phyloP scores from a whole-genome alignment of 2,113 vertebrate genomes.

The Festucalex cinctus region DNA sequence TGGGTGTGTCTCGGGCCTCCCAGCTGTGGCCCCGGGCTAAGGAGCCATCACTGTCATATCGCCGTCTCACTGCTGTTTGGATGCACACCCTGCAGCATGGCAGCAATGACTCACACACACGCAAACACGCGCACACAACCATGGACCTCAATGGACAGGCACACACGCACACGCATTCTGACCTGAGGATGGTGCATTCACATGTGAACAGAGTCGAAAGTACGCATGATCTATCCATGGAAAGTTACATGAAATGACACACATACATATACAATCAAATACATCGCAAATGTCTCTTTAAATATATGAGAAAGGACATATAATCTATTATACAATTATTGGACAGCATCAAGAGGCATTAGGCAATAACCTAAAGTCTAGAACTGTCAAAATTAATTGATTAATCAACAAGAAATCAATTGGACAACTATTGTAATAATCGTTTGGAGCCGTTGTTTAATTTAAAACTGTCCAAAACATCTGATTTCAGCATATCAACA shows the following conservation, averaged over 20 bases:
- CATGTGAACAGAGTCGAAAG: conserved; percentile 20
- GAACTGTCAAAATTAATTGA: too few relatives aligned
- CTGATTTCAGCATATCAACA: too few relatives aligned
- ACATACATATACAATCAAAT: conserved; percentile 5
- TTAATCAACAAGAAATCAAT: too few relatives aligned
- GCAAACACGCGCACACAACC: conserved; percentile 7
- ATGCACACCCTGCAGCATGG: conserved; percentile 47
- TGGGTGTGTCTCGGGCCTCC: conserved; percentile 68
- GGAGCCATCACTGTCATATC: conserved; percentile 74
- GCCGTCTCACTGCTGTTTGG: conserved; percentile 51
- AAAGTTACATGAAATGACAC: conserved; percentile 2
- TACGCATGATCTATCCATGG: conserved; percentile 10
- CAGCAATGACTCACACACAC: conserved; percentile 43
- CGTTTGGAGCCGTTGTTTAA: too few relatives aligned
- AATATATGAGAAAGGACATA: conserved; percentile 30
- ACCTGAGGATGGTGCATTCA: conserved; percentile 35
- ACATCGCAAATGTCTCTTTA: conserved; percentile 16
- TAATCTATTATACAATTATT: too few relatives aligned
- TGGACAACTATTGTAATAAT: too few relatives aligned
- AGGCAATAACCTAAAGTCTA: too few relatives aligned
- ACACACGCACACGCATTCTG: conserved; percentile 15
- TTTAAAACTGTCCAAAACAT: too few relatives aligned
- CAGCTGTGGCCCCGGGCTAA: conserved; percentile 67
- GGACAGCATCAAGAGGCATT: too few relatives aligned
- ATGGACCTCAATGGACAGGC: not conserved